Evolutionary conservation across 2,113 vertebrate species (phyloP).

Genomic region (Stegastes partitus): DNA sequence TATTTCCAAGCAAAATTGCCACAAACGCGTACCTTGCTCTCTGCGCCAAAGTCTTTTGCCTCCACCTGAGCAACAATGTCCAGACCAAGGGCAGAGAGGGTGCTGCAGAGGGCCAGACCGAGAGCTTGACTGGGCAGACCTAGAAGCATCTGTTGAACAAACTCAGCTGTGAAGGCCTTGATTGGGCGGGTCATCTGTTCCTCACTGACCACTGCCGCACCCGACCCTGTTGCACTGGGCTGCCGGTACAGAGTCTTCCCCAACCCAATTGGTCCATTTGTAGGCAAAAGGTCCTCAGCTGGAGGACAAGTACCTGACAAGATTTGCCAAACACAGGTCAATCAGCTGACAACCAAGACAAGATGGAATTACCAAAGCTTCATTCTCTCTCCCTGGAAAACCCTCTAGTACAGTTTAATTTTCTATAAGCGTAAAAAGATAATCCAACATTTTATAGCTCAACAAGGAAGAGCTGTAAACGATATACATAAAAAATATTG

Average conservation of each 20-base stretch:
- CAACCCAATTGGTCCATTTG: slow-evolving; percentile 91
- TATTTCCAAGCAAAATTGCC: too few species aligned
- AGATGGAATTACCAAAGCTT: background rate
- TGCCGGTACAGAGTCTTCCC: slow-evolving; percentile 91
- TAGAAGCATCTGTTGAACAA: slow-evolving; percentile 95
- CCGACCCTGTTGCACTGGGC: slow-evolving; percentile 67
- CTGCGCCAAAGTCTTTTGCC: slow-evolving; percentile 96
- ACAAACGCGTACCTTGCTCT: slow-evolving; percentile 85
- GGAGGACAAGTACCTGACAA: slow-evolving; percentile 70
- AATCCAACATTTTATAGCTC: background rate
- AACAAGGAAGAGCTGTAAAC: too few species aligned
- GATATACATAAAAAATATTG: too few species aligned
- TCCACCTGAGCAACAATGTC: slow-evolving; percentile 96
- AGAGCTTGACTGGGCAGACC: slow-evolving; percentile 96
- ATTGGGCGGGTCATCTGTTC: slow-evolving; percentile 98
- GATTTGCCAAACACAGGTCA: background rate
- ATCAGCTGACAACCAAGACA: background rate
- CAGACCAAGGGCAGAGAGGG: slow-evolving; percentile 92
- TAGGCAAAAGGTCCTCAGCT: slow-evolving; percentile 88
- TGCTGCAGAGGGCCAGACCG: slow-evolving; percentile 93
- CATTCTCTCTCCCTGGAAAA: background rate
- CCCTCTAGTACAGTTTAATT: too few species aligned
- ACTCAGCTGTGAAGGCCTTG: slow-evolving; percentile 97
- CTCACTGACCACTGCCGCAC: slow-evolving; percentile 89
- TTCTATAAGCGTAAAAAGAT: background rate